Conservation (phyloP, 2,113 vertebrate species). For the Sialia sialis region DNA sequence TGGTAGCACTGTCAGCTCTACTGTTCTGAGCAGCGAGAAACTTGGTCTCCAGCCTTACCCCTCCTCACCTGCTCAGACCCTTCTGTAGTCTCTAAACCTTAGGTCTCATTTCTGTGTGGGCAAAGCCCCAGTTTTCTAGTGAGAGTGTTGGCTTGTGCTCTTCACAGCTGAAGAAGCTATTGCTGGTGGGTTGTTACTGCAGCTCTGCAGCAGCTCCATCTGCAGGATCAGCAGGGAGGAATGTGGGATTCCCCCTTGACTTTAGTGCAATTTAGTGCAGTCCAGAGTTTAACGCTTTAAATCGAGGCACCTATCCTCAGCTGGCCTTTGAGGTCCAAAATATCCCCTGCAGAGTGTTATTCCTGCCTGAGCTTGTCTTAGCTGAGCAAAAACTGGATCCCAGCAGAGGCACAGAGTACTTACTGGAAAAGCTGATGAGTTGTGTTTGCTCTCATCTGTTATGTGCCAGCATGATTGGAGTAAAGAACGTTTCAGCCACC, state of each 20-base stretch:
- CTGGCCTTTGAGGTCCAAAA: not conserved
- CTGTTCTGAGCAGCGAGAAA: not conserved
- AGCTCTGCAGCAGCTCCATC: not conserved
- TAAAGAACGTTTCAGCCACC: not conserved
- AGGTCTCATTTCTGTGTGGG: not conserved
- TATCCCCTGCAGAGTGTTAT: not conserved
- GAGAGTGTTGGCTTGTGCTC: not conserved
- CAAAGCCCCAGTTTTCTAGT: not conserved
- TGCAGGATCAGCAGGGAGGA: not conserved
- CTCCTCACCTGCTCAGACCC: not conserved
- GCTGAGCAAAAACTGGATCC: not conserved
- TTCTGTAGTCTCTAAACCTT: not conserved
- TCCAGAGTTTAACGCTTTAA: not conserved
- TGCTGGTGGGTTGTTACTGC: not conserved
- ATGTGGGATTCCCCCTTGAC: rapidly evolving
- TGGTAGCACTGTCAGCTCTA: not conserved
- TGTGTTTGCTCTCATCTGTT: not conserved
- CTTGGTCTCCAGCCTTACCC: not conserved
- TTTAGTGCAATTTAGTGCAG: not conserved
- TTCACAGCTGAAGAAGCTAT: not conserved
- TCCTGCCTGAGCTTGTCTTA: not conserved
- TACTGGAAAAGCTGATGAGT: not conserved
- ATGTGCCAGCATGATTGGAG: rapidly evolving
- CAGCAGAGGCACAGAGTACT: not conserved
- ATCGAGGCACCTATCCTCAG: not conserved